Evolutionary conservation across 1,140 invertebrate genomes (phyloP).

Genomic region (Aporrectodea caliginosa): DNA sequence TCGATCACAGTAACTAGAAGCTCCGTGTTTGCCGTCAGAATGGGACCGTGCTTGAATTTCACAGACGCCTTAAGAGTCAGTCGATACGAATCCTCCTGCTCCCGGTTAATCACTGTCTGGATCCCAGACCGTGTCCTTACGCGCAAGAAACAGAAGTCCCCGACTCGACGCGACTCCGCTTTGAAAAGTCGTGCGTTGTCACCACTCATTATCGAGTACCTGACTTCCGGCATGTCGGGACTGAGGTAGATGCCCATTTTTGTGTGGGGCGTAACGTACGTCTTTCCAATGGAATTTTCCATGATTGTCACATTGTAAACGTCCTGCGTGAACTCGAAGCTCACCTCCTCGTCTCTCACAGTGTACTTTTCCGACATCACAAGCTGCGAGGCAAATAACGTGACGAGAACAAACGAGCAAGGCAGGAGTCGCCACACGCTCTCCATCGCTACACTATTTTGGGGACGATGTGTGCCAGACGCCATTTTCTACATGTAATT

Average conservation of each 20-base stretch:
- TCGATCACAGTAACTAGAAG: slow-evolving; percentile 79
- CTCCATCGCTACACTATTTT: too few species aligned
- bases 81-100: slow-evolving; percentile 76
- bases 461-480: too few species aligned
- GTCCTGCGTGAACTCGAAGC: slow-evolving; percentile 64
- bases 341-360: slow-evolving; percentile 31
- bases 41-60: slow-evolving; percentile 53
- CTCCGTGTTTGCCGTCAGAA: slow-evolving; percentile 67
- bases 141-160: slow-evolving; percentile 87
- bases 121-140: slow-evolving; percentile 80
- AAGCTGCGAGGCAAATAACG: neutral
- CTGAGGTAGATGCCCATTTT: slow-evolving; percentile 65
- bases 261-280: slow-evolving; percentile 66
- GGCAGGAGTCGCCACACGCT: too few species aligned
- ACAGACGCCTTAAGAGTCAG: slow-evolving; percentile 74
- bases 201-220: slow-evolving; percentile 76
- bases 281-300: slow-evolving; percentile 84
- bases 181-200: slow-evolving; percentile 88
- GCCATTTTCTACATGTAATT: too few species aligned
- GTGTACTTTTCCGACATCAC: neutral
- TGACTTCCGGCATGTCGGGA: slow-evolving; percentile 59
- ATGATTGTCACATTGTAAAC: slow-evolving; percentile 85
- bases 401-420: neutral
- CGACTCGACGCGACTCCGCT: slow-evolving; percentile 77
- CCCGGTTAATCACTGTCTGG: slow-evolving; percentile 80